phyloP scores from a whole-genome alignment of 2,113 vertebrate species.

The Podarcis raffonei region DNA sequence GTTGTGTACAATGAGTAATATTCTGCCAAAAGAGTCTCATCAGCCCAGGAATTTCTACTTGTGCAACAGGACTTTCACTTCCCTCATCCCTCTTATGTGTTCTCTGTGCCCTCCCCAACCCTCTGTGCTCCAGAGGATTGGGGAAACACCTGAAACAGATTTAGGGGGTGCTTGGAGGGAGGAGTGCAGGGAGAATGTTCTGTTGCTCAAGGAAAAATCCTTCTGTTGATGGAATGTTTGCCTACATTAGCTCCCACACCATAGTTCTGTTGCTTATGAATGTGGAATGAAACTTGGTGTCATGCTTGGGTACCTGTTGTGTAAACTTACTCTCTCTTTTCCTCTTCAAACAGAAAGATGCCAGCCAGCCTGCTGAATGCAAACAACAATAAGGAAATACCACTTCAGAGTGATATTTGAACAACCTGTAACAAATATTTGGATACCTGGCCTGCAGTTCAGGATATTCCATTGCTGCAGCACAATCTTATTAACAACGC shows the following conservation, averaged over 20 bases:
- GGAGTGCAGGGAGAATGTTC: too few species aligned
- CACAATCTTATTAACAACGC: constrained; percentile 74
- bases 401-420: constrained; percentile 75
- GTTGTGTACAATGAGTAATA: too few species aligned
- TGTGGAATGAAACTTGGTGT: not conserved
- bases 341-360: constrained; percentile 83
- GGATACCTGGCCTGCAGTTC: constrained; percentile 79
- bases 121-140: too few species aligned
- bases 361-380: constrained; percentile 94
- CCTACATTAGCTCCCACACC: not conserved
- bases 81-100: too few species aligned
- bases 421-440: constrained; percentile 74
- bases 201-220: too few species aligned
- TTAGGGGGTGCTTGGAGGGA: not conserved
- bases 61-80: too few species aligned
- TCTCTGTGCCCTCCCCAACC: too few species aligned
- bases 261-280: not conserved
- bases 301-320: not conserved
- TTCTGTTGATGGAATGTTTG: too few species aligned
- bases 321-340: constrained; percentile 15
- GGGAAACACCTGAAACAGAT: too few species aligned
- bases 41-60: too few species aligned
- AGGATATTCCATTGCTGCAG: constrained; percentile 74
- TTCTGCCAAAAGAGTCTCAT: too few species aligned
- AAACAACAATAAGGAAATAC: constrained; percentile 93